These are phyloP conservation scores for Wiebesia pumilae DNA, from an alignment of 1,140 invertebrate species.

Conservation along the genomic window DNA sequence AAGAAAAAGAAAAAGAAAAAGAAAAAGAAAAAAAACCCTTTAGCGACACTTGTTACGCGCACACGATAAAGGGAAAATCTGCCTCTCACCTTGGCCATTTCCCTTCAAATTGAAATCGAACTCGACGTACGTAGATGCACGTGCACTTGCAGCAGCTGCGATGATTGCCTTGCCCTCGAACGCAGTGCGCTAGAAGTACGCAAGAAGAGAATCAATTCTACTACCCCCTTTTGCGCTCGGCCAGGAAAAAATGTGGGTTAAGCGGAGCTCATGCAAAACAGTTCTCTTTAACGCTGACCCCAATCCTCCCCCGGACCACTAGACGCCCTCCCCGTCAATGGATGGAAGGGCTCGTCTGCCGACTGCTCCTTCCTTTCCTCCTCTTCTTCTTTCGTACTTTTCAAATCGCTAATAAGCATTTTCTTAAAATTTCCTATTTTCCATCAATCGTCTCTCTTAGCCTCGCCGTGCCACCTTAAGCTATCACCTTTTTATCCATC, in stretches of 20 bases:
- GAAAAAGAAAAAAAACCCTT: no score
- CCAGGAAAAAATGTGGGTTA: slow-evolving; percentile 66
- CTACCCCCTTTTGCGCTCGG: slow-evolving; percentile 3
- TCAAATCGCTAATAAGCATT: not conserved
- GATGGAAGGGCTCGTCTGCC: not conserved
- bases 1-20: no score
- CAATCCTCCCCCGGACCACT: slow-evolving; percentile 53
- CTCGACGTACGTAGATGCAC: not conserved
- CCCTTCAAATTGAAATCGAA: not conserved
- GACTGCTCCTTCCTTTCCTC: slow-evolving; percentile 11
- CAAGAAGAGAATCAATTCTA: slow-evolving; percentile 34
- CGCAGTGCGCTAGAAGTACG: not conserved
- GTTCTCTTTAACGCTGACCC: slow-evolving; percentile 63
- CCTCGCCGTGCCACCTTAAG: no score
- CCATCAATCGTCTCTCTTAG: not conserved
- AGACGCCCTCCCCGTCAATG: slow-evolving; percentile 25
- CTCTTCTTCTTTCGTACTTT: slow-evolving; percentile 38
- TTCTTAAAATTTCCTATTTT: not conserved
- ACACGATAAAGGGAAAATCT: not conserved
- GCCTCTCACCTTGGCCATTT: not conserved
- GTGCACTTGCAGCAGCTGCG: no score
- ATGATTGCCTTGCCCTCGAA: slow-evolving; percentile 24
- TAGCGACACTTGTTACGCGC: not conserved
- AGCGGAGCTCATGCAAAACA: slow-evolving; percentile 66
- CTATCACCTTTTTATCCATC: no score